phyloP scores from a whole-genome alignment of 2,888 invertebrate species.

The Apamea anceps region DNA sequence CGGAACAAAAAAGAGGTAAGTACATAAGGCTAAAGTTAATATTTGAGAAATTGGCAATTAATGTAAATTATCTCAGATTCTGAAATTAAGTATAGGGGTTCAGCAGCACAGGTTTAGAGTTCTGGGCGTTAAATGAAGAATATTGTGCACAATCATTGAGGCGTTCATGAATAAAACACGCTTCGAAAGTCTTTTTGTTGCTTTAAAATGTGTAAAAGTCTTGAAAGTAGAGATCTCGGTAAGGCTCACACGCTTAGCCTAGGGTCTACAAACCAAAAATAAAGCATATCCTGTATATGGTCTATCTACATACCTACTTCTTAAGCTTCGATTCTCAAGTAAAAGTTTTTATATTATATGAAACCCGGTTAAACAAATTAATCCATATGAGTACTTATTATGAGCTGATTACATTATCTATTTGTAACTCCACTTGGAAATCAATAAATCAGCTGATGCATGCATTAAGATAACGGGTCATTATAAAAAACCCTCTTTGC shows the following conservation, averaged over 20 bases:
- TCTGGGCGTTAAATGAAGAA: too few relatives aligned
- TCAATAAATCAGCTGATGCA: slow-evolving; percentile 21
- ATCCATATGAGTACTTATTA: slow-evolving; percentile 17
- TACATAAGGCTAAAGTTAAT: not conserved
- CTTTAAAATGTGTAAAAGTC: not conserved
- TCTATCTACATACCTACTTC: not conserved
- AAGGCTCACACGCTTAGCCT: not conserved
- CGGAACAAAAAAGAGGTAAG: too few relatives aligned
- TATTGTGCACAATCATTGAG: not conserved
- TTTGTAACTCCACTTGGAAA: slow-evolving; percentile 17
- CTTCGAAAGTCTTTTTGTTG: not conserved
- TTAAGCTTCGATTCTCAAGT: not conserved
- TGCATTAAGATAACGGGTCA: slow-evolving; percentile 5
- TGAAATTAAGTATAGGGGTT: not conserved
- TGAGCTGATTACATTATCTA: slow-evolving; percentile 23
- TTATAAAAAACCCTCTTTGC: not conserved
- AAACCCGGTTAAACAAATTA: slow-evolving; percentile 12
- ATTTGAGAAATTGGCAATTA: not conserved
- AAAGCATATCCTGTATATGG: not conserved
- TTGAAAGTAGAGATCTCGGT: not conserved
- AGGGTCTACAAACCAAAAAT: not conserved
- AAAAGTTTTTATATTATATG: not conserved
- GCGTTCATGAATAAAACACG: not conserved
- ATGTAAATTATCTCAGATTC: not conserved
- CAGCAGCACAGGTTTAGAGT: not conserved